Base-by-base conservation (phyloP, 2,888 invertebrate species). In the Hypselothyrea guttata region DNA sequence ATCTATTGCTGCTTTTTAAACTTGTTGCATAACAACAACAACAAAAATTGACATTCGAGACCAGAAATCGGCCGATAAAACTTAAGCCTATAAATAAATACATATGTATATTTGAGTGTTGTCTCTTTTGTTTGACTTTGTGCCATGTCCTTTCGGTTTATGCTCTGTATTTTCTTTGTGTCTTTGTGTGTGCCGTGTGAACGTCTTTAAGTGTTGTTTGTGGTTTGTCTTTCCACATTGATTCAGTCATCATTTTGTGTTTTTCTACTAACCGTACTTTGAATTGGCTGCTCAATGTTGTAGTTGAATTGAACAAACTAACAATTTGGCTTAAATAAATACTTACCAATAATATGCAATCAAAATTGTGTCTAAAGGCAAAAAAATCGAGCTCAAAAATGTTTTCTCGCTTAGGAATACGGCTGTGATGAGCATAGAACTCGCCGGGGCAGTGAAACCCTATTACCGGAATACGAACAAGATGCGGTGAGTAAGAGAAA, bases 371-470 rank as follows among this genome's bases (percentile, higher is more conserved):
- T 5, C 7, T 33, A 27, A 40, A 48, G 18, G 12, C 12, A 31
- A 38, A 35, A 18, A 61, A 41, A 42, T 42, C 30, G 46, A 28
- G 31, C 61, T 53, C 49, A 74, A 57, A 62, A 62, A 46, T 70
- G 51, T 54, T 73, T 56, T 73, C 67, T 57, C 58, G 69, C 60
- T 63, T 84, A 90, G 90, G 90, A 90, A 84, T 90, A 90, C 87
- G 89, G 88, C 88, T 90, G 89, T 89, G 90, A 90, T 87, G 90
- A 90, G 78, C 88, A 86, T 83, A 87, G 90, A 82, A 88, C 89
- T 68, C 88, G 90, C 76, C 88, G 90, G 85, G 89, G 89, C 75
- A 90, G 90, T 84, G 90, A 90, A 85, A 88, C 89, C 68, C 90
- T 89, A 77, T 81, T 90, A 85, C 86, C 88, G 84, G 90, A 90